Percentiles rank a stretch among this genome's conserved stretches.
Conservation (phyloP, 2,113 vertebrate genomes). For the Chiloscyllium plagiosum region DNA sequence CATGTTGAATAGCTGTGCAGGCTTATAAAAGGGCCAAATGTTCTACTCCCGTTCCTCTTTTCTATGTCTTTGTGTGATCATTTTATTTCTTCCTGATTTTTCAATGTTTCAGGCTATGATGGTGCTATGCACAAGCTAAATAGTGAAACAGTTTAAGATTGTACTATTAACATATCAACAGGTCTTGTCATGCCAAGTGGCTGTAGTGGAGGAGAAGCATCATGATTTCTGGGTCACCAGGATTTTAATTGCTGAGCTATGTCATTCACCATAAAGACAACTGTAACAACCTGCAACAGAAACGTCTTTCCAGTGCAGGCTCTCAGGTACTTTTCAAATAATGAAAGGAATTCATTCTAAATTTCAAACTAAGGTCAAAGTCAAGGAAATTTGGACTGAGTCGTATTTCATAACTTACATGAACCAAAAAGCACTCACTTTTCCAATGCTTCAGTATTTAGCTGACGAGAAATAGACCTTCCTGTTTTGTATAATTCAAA, state of each 20-base stretch:
- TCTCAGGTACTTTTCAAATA: neutral
- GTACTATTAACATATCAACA: neutral
- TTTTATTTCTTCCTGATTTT: neutral
- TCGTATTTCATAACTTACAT: neutral
- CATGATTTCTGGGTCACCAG: neutral
- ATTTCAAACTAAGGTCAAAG: neutral
- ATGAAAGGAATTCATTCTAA: neutral
- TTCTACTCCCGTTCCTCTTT: too few species aligned
- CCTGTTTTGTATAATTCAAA: constrained; percentile 9
- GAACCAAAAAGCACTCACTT: neutral
- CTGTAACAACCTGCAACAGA: neutral
- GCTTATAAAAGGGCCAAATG: too few species aligned
- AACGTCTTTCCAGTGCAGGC: neutral
- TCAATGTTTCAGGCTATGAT: neutral
- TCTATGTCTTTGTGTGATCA: neutral
- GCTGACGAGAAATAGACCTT: neutral
- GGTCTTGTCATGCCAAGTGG: neutral
- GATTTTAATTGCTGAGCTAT: neutral
- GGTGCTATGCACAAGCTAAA: neutral
- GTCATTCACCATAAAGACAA: neutral
- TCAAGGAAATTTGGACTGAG: neutral
- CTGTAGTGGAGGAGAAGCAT: neutral
- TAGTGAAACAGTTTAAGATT: neutral
- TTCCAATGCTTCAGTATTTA: neutral
- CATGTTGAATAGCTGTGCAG: too few species aligned